Evolutionary conservation across 2,888 invertebrate species (phyloP).

Genomic region (Pediacus dermestoides): DNA sequence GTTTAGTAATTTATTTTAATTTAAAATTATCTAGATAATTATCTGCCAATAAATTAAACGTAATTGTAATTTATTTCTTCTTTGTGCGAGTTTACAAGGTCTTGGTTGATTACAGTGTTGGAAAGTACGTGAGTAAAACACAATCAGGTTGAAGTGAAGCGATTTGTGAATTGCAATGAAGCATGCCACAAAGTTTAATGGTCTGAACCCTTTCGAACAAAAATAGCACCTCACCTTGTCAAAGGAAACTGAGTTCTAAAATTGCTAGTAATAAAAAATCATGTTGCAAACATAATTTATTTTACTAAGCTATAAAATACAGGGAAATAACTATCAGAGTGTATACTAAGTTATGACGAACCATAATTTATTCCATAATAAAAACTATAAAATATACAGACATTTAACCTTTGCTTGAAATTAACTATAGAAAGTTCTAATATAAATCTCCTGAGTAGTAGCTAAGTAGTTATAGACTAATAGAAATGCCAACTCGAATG

Average conservation of each 20-base stretch:
- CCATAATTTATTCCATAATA: constrained; percentile 38
- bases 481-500: constrained; percentile 51
- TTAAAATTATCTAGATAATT: constrained; percentile 4
- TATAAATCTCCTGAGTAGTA: constrained; percentile 44
- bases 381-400: constrained; percentile 40
- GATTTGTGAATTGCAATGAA: constrained; percentile 29
- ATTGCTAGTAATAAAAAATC: constrained; percentile 20
- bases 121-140: constrained; percentile 19
- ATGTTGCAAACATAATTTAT: constrained; percentile 30
- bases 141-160: constrained; percentile 27
- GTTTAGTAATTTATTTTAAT: constrained; percentile 5
- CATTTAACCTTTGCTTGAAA: constrained; percentile 42
- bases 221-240: constrained; percentile 28
- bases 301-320: constrained; percentile 26
- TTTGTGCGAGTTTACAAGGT: constrained; percentile 6
- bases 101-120: constrained; percentile 6
- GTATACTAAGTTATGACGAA: constrained; percentile 32
- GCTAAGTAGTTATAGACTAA: constrained; percentile 49
- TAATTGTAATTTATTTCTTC: constrained; percentile 6
- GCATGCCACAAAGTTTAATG: constrained; percentile 27
- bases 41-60: constrained; percentile 4
- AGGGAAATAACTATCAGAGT: constrained; percentile 34
- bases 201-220: constrained; percentile 24
- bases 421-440: constrained; percentile 43
- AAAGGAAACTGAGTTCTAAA: constrained; percentile 20